Evolutionary conservation across 2,113 vertebrate species (phyloP), one percentile per base, ranked within the genome.

Genomic region (western clawed frog (Xenopus tropicalis)): DNA sequence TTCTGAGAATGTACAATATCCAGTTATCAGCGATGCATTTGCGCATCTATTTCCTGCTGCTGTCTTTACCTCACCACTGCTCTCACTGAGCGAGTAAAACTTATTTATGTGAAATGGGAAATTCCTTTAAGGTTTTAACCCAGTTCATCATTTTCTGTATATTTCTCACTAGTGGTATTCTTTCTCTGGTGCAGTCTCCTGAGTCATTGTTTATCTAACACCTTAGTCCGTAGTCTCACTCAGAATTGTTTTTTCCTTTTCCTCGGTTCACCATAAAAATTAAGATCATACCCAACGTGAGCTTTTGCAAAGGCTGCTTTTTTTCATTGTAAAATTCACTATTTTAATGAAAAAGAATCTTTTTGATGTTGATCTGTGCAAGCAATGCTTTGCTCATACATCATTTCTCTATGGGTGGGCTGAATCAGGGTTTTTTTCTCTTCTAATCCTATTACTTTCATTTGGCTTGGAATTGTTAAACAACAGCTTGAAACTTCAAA

Each of bases 371-470:
- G 62, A 17, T 9, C 46, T 48, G 46, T 13, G 29, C n/a, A 65
- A 44, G 13, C 1, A 8, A 20, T 44, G 19, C 29, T 44, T 65
- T 65, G n/a, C 37, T 20, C 17, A 21, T 44, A 44, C 37, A 20
- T 44, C 43, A 17, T 65, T 65, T 43, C 62, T 12, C 7, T 44
- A n/a, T 65, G 62, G 62, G 62, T 65, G 62, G 62, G 14, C 62
- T 44, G 62, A 17, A 37, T 19, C 25, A 65, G 62, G 11, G 9
- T 20, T 65, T 8, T 1, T 43, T 65, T 65, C 62, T 20, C 62
- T 20, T 46, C 11, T 65, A 65, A 44, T 17, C 25, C 42, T 65
- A 37, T 65, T 37, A 65, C 11, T 43, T 43, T 44, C 43, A 65
- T 13, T 44, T 65, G 7, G 14, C 29, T 17, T 21, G 42, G 10